Evolutionary conservation across 2,797 vertebrate species (phyloP), one percentile per base, ranked within the genome.

Genomic region (Rhabdomys pumilio): DNA sequence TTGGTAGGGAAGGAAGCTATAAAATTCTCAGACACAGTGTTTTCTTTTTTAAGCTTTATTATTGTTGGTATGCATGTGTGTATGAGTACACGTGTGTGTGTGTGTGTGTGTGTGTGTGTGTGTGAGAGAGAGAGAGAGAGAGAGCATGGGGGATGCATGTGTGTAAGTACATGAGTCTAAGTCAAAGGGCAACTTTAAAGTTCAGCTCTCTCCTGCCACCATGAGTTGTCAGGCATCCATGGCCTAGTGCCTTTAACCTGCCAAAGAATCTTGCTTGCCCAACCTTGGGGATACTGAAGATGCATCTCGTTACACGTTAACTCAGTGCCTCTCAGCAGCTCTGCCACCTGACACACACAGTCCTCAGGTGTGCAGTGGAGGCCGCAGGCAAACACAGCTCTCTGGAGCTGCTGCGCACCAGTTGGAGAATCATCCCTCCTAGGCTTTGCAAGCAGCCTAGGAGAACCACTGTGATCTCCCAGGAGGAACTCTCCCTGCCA

Each of bases 401-500:
- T 55, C 85, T 73, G 41, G 55, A 17, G 38, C 14, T n/a, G n/a
- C 11, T n/a, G 3, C 20, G 3, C 3, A 8, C n/a, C 4, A 1
- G 59, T 31, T 17, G 13, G 55, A 24, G 15, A 29, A 59, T 1
- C 31, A 38, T 5, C 24, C 38, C 20, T 12, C 10, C 53, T 26
- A 53, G 65, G n/a, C 29, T 24, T 55, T 26, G 31, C 31, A 50
- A 20, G 80, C 22, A 67, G 47, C 19, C 17, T 13, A 61, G 22
- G 0, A 80, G 26, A 57, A 80, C 24, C 88, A 38, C 31, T 7
- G 4, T 1, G 13, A 34, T 17, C 57, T 67, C 72, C 65, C 20
- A 22, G 2, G 0, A 0, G 12, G 12, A 38, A 53, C 50, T 10
- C 14, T 31, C 63, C 31, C 55, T 1, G 53, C 55, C 4, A 59